phyloP scores from a whole-genome alignment of 2,797 vertebrate species.

The Urophycis tenuis region DNA sequence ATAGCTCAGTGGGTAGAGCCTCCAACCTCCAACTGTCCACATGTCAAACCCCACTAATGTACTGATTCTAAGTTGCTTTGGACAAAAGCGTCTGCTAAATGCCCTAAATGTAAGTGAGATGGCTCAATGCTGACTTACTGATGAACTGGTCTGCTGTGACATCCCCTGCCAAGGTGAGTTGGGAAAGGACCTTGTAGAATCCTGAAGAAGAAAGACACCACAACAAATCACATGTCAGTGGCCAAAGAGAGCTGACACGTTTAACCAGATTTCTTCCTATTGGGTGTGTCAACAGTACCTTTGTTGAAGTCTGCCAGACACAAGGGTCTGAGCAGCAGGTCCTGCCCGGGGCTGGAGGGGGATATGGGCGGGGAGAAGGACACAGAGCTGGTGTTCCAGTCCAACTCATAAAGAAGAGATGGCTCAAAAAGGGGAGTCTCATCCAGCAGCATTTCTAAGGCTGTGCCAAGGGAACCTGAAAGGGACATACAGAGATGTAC shows the following conservation, averaged over 20 bases:
- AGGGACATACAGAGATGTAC: conserved; percentile 1
- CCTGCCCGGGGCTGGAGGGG: conserved; percentile 79
- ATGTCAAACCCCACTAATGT: too few relatives aligned
- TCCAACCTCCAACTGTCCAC: too few relatives aligned
- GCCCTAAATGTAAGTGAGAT: too few relatives aligned
- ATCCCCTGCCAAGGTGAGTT: conserved; percentile 85
- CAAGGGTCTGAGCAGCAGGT: conserved; percentile 86
- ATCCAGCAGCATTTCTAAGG: conserved; percentile 75
- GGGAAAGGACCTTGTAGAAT: conserved; percentile 86
- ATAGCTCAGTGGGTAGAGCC: too few relatives aligned
- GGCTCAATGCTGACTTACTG: conserved; percentile 70
- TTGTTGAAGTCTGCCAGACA: conserved; percentile 82
- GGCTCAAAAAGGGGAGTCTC: conserved; percentile 90
- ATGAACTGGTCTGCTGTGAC: conserved; percentile 85
- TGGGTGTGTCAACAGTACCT: conserved; percentile 64
- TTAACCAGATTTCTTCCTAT: neutral
- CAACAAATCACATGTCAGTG: neutral
- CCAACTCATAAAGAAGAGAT: conserved; percentile 79
- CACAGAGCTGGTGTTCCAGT: conserved; percentile 83
- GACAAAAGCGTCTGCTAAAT: too few relatives aligned
- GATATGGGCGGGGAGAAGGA: conserved; percentile 85
- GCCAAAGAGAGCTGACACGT: neutral
- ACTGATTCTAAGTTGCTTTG: too few relatives aligned
- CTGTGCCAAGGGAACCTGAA: conserved; percentile 24
- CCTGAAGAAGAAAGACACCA: conserved; percentile 63